These are phyloP conservation scores for Actinostola sp. DNA, from an alignment of 92 coral and sea anemone genomes.

Conservation along the genomic window DNA sequence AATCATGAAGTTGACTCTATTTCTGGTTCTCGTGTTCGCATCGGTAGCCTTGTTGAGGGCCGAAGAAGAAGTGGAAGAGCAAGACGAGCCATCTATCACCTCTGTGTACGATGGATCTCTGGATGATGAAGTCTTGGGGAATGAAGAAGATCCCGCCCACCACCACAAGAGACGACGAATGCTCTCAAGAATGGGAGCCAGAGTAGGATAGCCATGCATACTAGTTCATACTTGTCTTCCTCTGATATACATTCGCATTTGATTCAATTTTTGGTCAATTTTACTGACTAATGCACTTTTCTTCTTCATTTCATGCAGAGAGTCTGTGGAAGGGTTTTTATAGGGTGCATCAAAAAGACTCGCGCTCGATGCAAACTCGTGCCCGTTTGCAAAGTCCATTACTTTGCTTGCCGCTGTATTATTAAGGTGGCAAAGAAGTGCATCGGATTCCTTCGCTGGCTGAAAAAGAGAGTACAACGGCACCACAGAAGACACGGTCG, in stretches of 20 bases:
- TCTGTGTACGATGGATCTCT: slow-evolving; percentile 26
- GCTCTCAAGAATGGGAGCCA: slow-evolving; percentile 6
- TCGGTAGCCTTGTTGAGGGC: slow-evolving; percentile 45
- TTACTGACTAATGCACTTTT: too few relatives aligned
- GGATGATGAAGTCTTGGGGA: slow-evolving; percentile 34
- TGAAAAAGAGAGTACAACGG: background rate
- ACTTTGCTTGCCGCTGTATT: slow-evolving; percentile 29
- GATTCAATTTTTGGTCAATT: too few relatives aligned
- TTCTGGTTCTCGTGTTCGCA: slow-evolving; percentile 39
- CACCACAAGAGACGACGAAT: background rate
- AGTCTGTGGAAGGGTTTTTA: slow-evolving; percentile 13
- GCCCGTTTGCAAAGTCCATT: slow-evolving; percentile 19
- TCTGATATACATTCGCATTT: too few relatives aligned
- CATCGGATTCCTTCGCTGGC: slow-evolving; percentile 11
- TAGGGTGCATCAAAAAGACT: slow-evolving; percentile 16
- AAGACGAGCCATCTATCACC: slow-evolving; percentile 13
- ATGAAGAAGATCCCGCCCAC: slow-evolving; percentile 19
- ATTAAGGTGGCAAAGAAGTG: slow-evolving; percentile 15
- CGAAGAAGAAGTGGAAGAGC: slow-evolving; percentile 13
- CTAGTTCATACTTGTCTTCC: background rate
- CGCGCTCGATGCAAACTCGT: slow-evolving; percentile 7
- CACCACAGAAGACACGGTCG: background rate
- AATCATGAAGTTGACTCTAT: slow-evolving; percentile 46
- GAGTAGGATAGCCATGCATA: background rate
- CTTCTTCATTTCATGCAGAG: too few relatives aligned